A percentile compares a stretch with the other conserved stretches of the same genome.
These are phyloP conservation scores for Lampropteryx suffumata DNA, from an alignment of 2,888 invertebrate species.

Conservation along the genomic window DNA sequence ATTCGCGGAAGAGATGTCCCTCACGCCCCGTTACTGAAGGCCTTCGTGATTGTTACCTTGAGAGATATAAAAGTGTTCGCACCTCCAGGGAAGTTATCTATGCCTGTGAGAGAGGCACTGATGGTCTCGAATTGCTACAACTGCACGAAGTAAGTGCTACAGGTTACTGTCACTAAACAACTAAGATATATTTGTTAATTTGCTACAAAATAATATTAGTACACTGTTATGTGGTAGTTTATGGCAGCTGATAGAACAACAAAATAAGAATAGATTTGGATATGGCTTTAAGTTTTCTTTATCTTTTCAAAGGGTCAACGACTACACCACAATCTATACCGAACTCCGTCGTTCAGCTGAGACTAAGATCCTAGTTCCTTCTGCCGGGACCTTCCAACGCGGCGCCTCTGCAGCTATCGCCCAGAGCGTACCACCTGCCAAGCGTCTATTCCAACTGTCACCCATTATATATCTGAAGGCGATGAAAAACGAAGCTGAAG, in stretches of 20 bases:
- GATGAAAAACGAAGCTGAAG: conserved; percentile 91
- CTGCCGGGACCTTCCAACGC: conserved; percentile 86
- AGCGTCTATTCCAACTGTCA: conserved; percentile 85
- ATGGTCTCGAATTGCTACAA: conserved; percentile 84
- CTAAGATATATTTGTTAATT: too few relatives aligned
- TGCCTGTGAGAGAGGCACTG: conserved; percentile 77
- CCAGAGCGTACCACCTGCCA: conserved; percentile 82
- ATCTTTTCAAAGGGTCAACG: conserved; percentile 83
- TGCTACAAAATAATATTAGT: too few relatives aligned
- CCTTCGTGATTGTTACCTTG: conserved; percentile 87
- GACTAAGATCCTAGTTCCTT: conserved; percentile 86
- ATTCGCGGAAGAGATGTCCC: conserved; percentile 93
- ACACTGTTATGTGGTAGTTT: too few relatives aligned
- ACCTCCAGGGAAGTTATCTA: conserved; percentile 85
- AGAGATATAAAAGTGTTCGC: conserved; percentile 87
- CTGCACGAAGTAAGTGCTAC: conserved; percentile 60
- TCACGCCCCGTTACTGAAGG: conserved; percentile 90
- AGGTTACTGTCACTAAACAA: too few relatives aligned
- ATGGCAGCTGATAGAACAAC: too few relatives aligned
- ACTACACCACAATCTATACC: conserved; percentile 87
- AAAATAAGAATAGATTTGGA: too few relatives aligned
- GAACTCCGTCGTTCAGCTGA: conserved; percentile 86
- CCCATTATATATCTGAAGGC: conserved; percentile 94
- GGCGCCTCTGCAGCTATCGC: conserved; percentile 89
- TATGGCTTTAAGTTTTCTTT: too few relatives aligned